Conservation (phyloP, 2,113 vertebrate species). For the Gallinago paraguaiae region DNA sequence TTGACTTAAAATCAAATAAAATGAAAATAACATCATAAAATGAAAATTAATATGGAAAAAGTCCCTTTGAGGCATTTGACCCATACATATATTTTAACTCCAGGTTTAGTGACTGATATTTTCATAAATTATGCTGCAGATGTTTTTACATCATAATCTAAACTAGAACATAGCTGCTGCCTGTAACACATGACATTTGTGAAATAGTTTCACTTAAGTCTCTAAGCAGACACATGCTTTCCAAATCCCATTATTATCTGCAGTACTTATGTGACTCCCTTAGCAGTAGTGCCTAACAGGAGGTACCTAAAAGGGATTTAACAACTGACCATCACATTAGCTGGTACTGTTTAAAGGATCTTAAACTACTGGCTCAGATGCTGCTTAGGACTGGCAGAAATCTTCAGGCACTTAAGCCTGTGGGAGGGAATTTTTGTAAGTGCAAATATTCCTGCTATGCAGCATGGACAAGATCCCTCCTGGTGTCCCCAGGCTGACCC, state of each 20-base stretch:
- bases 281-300: neutral
- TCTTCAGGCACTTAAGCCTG: neutral
- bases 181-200: neutral
- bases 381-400: neutral
- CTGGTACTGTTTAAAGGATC: neutral
- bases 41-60: neutral
- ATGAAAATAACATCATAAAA: neutral
- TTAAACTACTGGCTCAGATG: neutral
- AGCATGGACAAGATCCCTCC: neutral
- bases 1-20: neutral
- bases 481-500: neutral
- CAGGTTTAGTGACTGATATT: neutral
- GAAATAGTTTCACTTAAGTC: neutral
- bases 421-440: neutral
- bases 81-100: neutral
- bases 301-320: neutral
- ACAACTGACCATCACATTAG: neutral
- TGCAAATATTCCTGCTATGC: neutral
- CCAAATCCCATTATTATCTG: neutral
- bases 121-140: neutral
- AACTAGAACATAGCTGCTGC: neutral
- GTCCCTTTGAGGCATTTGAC: neutral
- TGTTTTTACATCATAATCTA: neutral
- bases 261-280: neutral
- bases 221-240: neutral